Percentiles rank a stretch among this genome's conserved stretches.
Evolutionary conservation across 2,113 vertebrate species (phyloP).

Genomic region (Sturnus vulgaris): DNA sequence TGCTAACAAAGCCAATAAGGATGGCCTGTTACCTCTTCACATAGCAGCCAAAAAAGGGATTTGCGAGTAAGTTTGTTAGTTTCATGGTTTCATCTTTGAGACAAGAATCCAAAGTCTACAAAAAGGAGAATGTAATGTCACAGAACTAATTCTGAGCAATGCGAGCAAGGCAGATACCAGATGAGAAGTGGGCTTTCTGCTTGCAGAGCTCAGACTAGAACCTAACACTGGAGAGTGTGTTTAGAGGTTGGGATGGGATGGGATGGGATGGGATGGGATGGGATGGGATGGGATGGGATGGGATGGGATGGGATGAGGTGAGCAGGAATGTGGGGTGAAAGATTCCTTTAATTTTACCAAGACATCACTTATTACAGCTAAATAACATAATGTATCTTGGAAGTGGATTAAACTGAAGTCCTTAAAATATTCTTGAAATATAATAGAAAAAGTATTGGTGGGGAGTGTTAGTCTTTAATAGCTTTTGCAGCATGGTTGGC

Average conservation of each 20-base stretch:
- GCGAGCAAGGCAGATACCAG: not conserved
- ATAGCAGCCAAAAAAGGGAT: slow-evolving; percentile 85
- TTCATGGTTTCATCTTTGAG: not conserved
- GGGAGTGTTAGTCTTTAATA: not conserved
- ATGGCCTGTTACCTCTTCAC: slow-evolving; percentile 86
- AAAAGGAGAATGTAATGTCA: not conserved
- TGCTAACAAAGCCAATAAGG: slow-evolving; percentile 86
- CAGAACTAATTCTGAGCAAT: not conserved
- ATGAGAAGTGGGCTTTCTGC: not conserved
- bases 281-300: not conserved
- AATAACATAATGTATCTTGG: not conserved
- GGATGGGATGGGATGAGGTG: not conserved
- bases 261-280: not conserved
- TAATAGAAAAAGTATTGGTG: not conserved
- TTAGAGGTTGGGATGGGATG: not conserved
- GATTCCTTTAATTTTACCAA: not conserved
- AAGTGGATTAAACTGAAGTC: not conserved
- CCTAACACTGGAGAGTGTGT: not conserved
- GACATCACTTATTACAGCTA: not conserved
- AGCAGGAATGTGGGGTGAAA: not conserved
- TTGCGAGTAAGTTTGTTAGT: slow-evolving; percentile 75
- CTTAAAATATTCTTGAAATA: not conserved
- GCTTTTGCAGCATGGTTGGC: not conserved
- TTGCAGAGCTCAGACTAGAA: not conserved
- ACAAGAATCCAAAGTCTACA: not conserved